Conservation (phyloP, 2,888 invertebrate species). For the Orchesellides sinensis region DNA sequence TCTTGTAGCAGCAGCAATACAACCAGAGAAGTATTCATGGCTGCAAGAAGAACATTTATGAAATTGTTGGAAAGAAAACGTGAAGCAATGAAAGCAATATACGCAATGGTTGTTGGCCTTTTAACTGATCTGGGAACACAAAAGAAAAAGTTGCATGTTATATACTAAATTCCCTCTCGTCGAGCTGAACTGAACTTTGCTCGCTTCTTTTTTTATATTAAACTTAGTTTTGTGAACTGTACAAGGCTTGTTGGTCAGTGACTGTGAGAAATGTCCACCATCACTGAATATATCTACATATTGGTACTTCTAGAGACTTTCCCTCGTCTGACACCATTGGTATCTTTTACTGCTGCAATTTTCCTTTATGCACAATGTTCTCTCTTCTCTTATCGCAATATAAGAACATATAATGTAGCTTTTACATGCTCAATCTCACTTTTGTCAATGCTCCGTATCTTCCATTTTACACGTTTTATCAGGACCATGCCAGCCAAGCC, state of each 20-base stretch:
- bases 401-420: neutral
- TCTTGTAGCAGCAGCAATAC: neutral
- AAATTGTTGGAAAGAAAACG: constrained; percentile 11
- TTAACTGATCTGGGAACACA: neutral
- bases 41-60: constrained; percentile 9
- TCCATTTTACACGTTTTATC: neutral
- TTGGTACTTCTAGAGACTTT: neutral
- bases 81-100: neutral
- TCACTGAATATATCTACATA: neutral
- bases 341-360: constrained; percentile 26
- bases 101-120: neutral
- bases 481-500: neutral
- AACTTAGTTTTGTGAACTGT: neutral
- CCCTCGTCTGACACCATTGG: no score
- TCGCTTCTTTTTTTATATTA: neutral
- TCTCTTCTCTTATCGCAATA: constrained; percentile 15
- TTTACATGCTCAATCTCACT: constrained; percentile 27
- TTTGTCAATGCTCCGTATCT: neutral
- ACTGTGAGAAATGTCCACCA: constrained; percentile 1
- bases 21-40: neutral
- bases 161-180: neutral
- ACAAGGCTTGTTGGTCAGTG: constrained; percentile 6
- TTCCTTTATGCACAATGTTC: neutral
- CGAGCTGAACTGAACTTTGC: neutral
- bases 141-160: neutral